Percentiles rank a stretch among this genome's conserved stretches.
Conservation (phyloP, 92 coral and sea anemone genomes). For the Paramuricea clavata region DNA sequence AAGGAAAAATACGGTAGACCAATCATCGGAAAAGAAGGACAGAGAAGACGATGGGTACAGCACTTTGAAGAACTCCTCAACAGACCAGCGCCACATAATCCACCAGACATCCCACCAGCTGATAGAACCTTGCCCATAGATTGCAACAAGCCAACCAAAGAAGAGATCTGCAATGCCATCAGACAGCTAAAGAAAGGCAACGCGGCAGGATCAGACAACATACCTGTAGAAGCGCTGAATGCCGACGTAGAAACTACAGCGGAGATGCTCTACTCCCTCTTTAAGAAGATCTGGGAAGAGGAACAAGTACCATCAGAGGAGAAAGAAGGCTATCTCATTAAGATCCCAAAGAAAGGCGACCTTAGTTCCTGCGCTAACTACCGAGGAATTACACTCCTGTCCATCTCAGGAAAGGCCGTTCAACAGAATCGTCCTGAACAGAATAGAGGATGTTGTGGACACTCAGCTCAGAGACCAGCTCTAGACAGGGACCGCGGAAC, state of each 20-base stretch:
- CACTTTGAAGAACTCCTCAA: constrained; percentile 56
- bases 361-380: constrained; percentile 30
- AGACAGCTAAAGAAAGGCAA: constrained; percentile 33
- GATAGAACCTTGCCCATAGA: neutral
- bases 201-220: constrained; percentile 46
- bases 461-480: constrained; percentile 27
- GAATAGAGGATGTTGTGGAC: constrained; percentile 4
- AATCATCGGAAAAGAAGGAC: constrained; percentile 53
- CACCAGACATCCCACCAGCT: constrained; percentile 44
- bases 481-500: no score
- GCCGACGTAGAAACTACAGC: constrained; percentile 6
- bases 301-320: constrained; percentile 32
- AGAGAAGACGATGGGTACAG: constrained; percentile 47
- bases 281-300: constrained; percentile 41
- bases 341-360: constrained; percentile 38
- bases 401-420: no score
- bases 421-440: constrained; percentile 12
- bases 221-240: constrained; percentile 46
- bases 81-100: constrained; percentile 39
- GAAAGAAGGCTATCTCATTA: constrained; percentile 46
- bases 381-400: no score
- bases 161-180: neutral
- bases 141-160: neutral
- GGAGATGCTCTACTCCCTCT: constrained; percentile 28
- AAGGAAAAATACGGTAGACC: constrained; percentile 49